Conservation (phyloP, 2,113 vertebrate species). For the Vulpes vulpes region DNA sequence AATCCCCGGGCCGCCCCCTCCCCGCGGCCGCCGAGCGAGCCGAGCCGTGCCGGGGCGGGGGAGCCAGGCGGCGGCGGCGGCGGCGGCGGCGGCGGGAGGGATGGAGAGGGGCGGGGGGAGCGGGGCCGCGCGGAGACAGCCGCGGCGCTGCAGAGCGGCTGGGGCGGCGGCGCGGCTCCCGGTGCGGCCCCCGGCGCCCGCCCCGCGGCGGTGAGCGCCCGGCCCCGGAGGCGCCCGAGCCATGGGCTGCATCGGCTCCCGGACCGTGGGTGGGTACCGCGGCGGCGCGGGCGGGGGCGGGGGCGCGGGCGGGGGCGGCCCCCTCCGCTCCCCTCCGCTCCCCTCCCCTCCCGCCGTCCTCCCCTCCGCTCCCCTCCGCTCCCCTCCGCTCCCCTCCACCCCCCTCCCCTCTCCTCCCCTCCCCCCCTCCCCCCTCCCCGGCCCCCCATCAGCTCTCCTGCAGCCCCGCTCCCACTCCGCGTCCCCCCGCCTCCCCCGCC, state of each 20-base stretch:
- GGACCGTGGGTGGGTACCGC: slow-evolving; percentile 90
- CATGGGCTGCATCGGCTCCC: slow-evolving; percentile 91
- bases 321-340: neutral
- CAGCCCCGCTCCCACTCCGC: slow-evolving; percentile 3
- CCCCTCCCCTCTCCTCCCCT: neutral
- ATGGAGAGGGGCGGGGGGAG: slow-evolving; percentile 79
- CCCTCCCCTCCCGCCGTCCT: slow-evolving; percentile 22
- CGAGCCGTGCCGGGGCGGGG: slow-evolving; percentile 68
- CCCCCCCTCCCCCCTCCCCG: neutral
- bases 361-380: slow-evolving; percentile 19
- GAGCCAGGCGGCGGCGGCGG: slow-evolving; percentile 73
- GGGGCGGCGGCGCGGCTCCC: slow-evolving; percentile 83
- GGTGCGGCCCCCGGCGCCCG: slow-evolving; percentile 80
- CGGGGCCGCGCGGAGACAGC: slow-evolving; percentile 80
- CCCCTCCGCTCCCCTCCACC: neutral
- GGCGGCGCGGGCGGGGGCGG: slow-evolving; percentile 57
- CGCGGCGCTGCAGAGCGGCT: slow-evolving; percentile 83
- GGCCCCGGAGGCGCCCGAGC: slow-evolving; percentile 80
- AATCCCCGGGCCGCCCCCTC: slow-evolving; percentile 79
- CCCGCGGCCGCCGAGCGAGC: neutral
- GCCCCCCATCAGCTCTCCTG: slow-evolving; percentile 13
- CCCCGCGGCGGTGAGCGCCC: slow-evolving; percentile 78
- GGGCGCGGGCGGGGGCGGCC: neutral
- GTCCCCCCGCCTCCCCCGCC: neutral
- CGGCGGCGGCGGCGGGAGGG: slow-evolving; percentile 77